Evolutionary conservation across 2,888 invertebrate genomes (phyloP).

Genomic region (Allacma fusca): DNA sequence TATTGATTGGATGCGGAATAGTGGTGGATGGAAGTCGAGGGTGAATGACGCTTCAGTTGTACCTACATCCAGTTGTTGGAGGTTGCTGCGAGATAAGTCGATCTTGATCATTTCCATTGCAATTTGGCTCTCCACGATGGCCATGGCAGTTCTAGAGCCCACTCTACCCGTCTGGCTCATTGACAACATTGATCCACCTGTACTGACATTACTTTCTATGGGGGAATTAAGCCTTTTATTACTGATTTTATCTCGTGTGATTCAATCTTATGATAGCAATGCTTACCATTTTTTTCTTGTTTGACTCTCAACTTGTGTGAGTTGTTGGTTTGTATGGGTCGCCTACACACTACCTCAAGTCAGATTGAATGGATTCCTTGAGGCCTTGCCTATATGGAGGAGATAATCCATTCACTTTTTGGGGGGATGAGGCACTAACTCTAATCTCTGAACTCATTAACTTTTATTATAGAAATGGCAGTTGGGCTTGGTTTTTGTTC

Average conservation of each 20-base stretch:
- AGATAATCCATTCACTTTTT: too few species aligned
- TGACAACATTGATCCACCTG: slow-evolving; percentile 72
- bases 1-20: slow-evolving; percentile 26
- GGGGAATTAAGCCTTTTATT: neutral
- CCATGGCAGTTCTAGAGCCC: slow-evolving; percentile 84
- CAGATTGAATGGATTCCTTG: too few species aligned
- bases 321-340: too few species aligned
- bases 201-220: slow-evolving; percentile 61
- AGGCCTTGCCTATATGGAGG: too few species aligned
- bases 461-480: slow-evolving; percentile 71
- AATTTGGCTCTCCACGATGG: slow-evolving; percentile 80
- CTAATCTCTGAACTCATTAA: too few species aligned
- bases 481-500: slow-evolving; percentile 82
- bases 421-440: too few species aligned
- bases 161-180: slow-evolving; percentile 84
- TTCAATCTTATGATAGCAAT: neutral
- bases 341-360: too few species aligned
- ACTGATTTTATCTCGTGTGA: neutral
- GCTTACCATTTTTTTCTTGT: too few species aligned
- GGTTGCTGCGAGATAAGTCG: slow-evolving; percentile 52
- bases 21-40: neutral
- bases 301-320: too few species aligned
- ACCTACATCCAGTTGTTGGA: slow-evolving; percentile 44
- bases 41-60: slow-evolving; percentile 24
- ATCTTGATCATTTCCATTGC: slow-evolving; percentile 67